A percentile compares a stretch with the other conserved stretches of the same genome.
These are phyloP conservation scores for Brachionus paranguensis DNA, from an alignment of 1,140 invertebrate genomes.

Conservation along the genomic window DNA sequence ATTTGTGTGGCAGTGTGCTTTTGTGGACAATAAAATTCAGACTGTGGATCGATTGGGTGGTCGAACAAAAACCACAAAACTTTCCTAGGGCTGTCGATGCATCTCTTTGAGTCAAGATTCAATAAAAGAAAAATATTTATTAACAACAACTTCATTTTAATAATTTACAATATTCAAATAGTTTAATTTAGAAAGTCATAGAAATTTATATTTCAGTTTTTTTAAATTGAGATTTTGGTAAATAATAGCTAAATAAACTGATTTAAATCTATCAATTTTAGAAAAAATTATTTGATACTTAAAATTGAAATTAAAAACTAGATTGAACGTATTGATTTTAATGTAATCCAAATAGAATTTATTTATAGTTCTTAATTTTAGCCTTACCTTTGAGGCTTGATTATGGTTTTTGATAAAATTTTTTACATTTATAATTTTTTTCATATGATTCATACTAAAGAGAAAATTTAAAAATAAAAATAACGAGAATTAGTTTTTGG, in stretches of 20 bases:
- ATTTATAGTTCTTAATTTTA: not conserved
- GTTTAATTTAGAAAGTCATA: not conserved
- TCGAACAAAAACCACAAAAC: conserved; percentile 11
- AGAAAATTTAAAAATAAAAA: no score
- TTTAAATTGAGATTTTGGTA: not conserved
- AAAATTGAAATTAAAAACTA: not conserved
- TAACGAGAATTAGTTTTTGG: no score
- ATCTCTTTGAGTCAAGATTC: not conserved
- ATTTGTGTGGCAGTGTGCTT: not conserved
- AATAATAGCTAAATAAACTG: not conserved
- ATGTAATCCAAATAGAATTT: not conserved
- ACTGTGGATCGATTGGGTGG: not conserved
- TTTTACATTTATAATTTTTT: no score
- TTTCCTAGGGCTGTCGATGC: not conserved
- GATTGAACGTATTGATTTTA: not conserved
- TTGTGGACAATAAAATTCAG: conserved; percentile 11
- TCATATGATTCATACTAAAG: no score
- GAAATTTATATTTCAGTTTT: not conserved
- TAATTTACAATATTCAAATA: not conserved
- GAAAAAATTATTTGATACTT: not conserved
- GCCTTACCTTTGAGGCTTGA: no score
- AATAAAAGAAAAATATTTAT: not conserved
- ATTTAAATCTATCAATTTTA: not conserved
- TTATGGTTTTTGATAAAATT: no score
- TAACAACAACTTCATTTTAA: not conserved